A percentile compares a stretch with the other conserved stretches of the same genome.
These are phyloP conservation scores for Augiades crinisus DNA, from an alignment of 2,888 invertebrate genomes.

Conservation along the genomic window DNA sequence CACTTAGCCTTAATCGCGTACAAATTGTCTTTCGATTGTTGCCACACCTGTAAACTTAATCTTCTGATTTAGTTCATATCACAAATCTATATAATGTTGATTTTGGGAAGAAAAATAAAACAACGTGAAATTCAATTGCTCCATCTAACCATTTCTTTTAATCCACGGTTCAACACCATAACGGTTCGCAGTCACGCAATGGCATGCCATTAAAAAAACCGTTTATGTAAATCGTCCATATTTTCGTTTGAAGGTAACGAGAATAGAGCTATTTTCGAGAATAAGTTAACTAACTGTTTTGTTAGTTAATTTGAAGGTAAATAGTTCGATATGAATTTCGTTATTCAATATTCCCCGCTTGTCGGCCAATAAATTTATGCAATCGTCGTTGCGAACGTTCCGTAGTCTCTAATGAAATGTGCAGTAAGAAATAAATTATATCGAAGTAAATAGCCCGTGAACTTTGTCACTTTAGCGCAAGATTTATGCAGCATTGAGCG, in stretches of 20 bases:
- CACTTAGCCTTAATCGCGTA: no score
- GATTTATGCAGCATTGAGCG: no score
- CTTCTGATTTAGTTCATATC: no score
- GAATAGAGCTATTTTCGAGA: constrained; percentile 14
- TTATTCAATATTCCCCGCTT: not conserved
- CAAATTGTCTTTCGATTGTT: no score
- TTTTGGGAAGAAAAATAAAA: no score
- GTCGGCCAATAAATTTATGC: not conserved
- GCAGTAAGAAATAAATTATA: no score
- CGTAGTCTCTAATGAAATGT: no score
- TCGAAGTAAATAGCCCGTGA: no score
- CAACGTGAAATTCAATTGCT: not conserved
- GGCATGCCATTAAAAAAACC: constrained; percentile 14
- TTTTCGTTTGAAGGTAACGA: constrained; percentile 7
- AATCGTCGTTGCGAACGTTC: no score
- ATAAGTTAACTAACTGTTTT: constrained; percentile 4
- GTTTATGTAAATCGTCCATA: constrained; percentile 21
- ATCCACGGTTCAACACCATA: not conserved
- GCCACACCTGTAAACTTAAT: no score
- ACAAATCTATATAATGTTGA: not conserved
- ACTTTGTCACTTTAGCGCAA: no score
- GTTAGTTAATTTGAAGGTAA: constrained; percentile 5
- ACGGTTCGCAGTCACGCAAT: constrained; percentile 15
- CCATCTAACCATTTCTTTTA: not conserved
- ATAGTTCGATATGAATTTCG: not conserved